These are phyloP conservation scores for Molothrus ater DNA, from an alignment of 2,797 vertebrate species.

Conservation along the genomic window DNA sequence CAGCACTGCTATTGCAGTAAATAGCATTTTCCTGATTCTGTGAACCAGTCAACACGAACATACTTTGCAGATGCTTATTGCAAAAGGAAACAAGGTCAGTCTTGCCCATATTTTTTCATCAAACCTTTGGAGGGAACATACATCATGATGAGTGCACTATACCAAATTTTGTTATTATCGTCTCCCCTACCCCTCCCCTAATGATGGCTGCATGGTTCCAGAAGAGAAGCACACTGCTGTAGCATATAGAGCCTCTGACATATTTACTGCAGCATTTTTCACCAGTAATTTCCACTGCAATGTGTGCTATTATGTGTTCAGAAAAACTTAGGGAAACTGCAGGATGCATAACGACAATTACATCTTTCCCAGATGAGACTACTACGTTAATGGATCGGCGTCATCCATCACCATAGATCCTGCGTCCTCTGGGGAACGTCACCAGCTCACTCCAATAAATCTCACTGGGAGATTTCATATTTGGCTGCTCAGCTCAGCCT, in stretches of 20 bases:
- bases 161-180: conserved; percentile 23
- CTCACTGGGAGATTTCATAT: not conserved
- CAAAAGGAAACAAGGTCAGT: not conserved
- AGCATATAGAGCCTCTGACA: conserved; percentile 36
- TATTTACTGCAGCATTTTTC: conserved; percentile 63
- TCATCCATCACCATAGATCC: conserved; percentile 52
- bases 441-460: conserved; percentile 46
- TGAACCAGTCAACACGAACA: not conserved
- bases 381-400: conserved; percentile 9
- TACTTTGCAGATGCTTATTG: not conserved
- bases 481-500: not conserved
- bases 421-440: conserved; percentile 8
- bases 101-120: not conserved
- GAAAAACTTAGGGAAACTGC: conserved; percentile 41
- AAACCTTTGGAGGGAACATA: not conserved
- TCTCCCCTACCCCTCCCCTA: not conserved
- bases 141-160: not conserved
- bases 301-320: conserved; percentile 10
- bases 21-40: not conserved
- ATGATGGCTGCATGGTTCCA: not conserved
- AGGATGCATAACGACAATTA: conserved; percentile 54
- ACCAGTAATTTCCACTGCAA: not conserved
- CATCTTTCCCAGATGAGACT: conserved; percentile 49
- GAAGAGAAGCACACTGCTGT: not conserved
- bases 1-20: not conserved